These are phyloP conservation scores for Loriculus beryllinus DNA, from an alignment of 2,797 vertebrate species.

Conservation along the genomic window DNA sequence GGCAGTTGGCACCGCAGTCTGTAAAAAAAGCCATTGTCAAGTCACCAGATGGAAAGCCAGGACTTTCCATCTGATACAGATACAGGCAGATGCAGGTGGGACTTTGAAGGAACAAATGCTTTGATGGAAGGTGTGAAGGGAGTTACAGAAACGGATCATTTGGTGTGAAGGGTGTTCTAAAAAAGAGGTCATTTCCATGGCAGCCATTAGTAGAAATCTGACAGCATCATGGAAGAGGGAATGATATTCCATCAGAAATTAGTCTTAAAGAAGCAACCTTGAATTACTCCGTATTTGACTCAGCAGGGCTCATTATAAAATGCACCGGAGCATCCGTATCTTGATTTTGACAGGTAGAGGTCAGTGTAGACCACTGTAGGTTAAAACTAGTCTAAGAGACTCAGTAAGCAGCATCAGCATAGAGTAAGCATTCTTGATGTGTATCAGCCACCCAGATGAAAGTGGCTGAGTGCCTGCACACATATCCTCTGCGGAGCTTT, in stretches of 20 bases:
- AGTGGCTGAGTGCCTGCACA: not conserved
- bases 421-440: not conserved
- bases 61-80: too few species aligned
- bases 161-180: not conserved
- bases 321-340: not conserved
- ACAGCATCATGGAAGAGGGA: not conserved
- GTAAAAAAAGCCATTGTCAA: constrained; percentile 34
- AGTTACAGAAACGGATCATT: not conserved
- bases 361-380: not conserved
- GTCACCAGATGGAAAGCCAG: not conserved
- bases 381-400: not conserved
- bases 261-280: not conserved
- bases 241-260: not conserved
- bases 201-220: not conserved
- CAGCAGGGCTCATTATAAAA: not conserved
- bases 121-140: not conserved
- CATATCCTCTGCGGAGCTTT: not conserved
- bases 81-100: not conserved
- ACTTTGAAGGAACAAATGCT: not conserved
- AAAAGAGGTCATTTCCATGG: not conserved
- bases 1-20: constrained; percentile 97
- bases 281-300: not conserved
- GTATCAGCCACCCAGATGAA: not conserved
- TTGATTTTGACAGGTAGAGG: not conserved
- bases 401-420: not conserved